Base-by-base conservation (phyloP, 2,888 invertebrate species). In the Glomeris marginata region DNA sequence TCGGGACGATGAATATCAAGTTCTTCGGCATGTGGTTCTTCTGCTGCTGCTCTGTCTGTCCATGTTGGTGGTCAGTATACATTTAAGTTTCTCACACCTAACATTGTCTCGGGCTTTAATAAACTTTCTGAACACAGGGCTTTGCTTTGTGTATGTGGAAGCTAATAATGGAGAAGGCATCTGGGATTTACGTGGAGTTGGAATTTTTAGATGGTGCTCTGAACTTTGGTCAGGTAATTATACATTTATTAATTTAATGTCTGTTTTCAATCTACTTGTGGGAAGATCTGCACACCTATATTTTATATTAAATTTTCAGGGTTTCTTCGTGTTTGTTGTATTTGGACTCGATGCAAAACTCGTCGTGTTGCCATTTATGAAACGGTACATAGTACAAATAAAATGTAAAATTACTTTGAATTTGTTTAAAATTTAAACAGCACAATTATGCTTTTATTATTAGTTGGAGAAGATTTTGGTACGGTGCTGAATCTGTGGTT, bases 171-270 rank as follows among this genome's bases (percentile, higher is more conserved):
- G 60, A 60, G 22, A 55, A 56, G 36, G 78, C 84, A 64, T 81
- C 84, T 21, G 94, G 92, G 0, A 82, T 94, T 53, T 92, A 87
- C 65, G 76, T 92, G 0, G 92, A 92, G 66, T 72, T 95, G n/a
- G 81, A 88, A 58, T 94, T 92, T 65, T 69, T 94, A 21, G 91
- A 94, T 64, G 81, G 84, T 18, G 82, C 86, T 20, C 72, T 92
- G 2, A 86, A 83, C 64, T 86, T 85, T 64, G 94, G 94, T 0
- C 92, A 68, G 63, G 68, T 67, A 58, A 52, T 28, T 28, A 8
- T n/a, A n/a, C 8, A 44, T 44, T 10, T 45, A 36, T 15, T 47
- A 20, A 38, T 11, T 18, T 34, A 2, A 2, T 18, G 20, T 10
- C 34, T 8, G 50, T 42, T 57, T 58, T 42, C 20, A n/a, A 42